Conservation (phyloP, 1,140 invertebrate genomes). For the Monomorium pharaonis region DNA sequence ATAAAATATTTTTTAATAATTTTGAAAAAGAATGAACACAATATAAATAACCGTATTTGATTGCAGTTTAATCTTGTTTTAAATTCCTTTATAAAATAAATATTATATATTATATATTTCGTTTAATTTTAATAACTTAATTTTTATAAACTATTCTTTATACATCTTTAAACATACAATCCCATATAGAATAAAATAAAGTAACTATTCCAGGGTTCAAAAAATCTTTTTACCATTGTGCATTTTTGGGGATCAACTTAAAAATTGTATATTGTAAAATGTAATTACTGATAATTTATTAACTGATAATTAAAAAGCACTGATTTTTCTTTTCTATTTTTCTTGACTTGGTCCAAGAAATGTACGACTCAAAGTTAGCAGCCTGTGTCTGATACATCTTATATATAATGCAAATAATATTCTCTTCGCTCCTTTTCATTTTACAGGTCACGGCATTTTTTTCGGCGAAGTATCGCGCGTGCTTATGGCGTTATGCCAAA, state of each 20-base stretch:
- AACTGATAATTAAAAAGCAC: not conserved
- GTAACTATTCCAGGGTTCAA: not conserved
- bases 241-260: not conserved
- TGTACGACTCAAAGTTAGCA: not conserved
- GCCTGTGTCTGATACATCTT: not conserved
- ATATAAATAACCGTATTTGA: too few species aligned
- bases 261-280: not conserved
- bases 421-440: constrained; percentile 18
- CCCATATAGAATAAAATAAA: too few species aligned
- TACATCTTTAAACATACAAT: too few species aligned
- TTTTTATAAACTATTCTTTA: too few species aligned
- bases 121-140: too few species aligned
- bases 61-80: too few species aligned
- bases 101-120: too few species aligned
- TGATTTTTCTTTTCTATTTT: not conserved
- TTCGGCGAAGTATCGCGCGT: constrained; percentile 24
- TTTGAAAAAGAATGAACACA: too few species aligned
- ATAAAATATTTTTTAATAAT: too few species aligned
- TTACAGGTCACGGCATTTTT: constrained; percentile 36
- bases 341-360: not conserved
- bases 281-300: not conserved
- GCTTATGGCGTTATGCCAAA: constrained; percentile 29
- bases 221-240: not conserved
- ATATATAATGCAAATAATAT: constrained; percentile 16
- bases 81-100: too few species aligned